Conservation (phyloP, 1,140 invertebrate species). For the Papilio polyxenes region DNA sequence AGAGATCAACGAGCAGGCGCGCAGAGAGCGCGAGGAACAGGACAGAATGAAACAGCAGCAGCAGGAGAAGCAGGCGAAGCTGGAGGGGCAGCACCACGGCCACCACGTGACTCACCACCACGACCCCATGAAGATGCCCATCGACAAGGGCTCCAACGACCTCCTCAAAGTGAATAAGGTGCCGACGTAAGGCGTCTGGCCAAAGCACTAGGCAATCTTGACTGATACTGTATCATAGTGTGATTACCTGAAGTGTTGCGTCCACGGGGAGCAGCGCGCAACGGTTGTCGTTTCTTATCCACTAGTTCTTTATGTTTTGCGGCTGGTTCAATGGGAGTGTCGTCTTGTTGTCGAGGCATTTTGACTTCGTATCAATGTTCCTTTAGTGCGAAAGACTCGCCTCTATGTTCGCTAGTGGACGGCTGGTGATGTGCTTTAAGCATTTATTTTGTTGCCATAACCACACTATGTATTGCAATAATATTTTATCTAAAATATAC, state of each 20-base stretch:
- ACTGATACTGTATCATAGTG: conserved; percentile 80
- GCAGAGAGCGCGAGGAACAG: conserved; percentile 93
- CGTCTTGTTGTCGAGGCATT: conserved; percentile 68
- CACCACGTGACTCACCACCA: conserved; percentile 80
- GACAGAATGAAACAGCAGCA: conserved; percentile 95
- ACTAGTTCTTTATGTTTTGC: conserved; percentile 76
- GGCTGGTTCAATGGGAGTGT: conserved; percentile 63
- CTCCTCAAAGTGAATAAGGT: conserved; percentile 85
- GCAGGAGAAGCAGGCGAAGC: conserved; percentile 90
- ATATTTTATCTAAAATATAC: conserved; percentile 80
- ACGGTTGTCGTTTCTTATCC: conserved; percentile 75
- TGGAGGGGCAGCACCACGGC: conserved; percentile 82
- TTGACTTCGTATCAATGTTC: conserved; percentile 75
- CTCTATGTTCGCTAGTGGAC: conserved; percentile 74
- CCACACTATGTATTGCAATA: conserved; percentile 79
- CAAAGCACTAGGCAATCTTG: conserved; percentile 67
- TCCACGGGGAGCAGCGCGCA: conserved; percentile 67
- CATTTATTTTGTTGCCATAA: conserved; percentile 82
- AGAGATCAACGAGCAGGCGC: conserved; percentile 96
- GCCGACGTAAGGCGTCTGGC: conserved; percentile 81
- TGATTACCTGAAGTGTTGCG: conserved; percentile 76
- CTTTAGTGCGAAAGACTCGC: conserved; percentile 77
- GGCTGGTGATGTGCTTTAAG: conserved; percentile 80
- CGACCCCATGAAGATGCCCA: conserved; percentile 82
- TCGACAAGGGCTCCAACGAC: conserved; percentile 84